Conservation (phyloP, 92 coral and sea anemone genomes). For the Siderastrea radians region DNA sequence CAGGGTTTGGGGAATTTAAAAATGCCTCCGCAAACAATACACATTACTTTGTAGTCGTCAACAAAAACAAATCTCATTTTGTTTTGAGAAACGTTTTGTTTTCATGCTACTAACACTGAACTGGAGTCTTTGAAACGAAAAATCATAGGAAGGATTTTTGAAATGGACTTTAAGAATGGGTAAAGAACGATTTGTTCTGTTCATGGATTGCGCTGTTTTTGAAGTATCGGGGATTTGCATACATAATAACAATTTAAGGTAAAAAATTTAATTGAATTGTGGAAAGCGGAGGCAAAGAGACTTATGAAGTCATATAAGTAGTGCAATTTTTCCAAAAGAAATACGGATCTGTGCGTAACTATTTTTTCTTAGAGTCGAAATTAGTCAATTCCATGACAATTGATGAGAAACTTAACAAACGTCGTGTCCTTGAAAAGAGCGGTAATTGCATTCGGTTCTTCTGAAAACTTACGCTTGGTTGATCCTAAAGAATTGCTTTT, state of each 20-base stretch:
- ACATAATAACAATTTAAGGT: conserved; percentile 2
- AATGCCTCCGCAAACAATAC: no score
- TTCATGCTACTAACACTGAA: no score
- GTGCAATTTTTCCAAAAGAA: no score
- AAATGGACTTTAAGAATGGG: background rate
- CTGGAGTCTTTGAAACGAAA: no score
- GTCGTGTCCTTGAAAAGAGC: conserved; percentile 7
- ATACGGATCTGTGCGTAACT: no score
- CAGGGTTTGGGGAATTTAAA: no score
- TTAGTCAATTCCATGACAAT: background rate
- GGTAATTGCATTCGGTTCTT: conserved; percentile 26
- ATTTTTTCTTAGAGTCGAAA: no score
- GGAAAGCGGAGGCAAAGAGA: background rate
- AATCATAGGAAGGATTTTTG: background rate
- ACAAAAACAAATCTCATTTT: no score
- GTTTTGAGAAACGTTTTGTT: no score
- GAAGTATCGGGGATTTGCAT: conserved; percentile 33
- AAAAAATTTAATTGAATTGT: background rate
- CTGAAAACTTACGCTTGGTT: background rate
- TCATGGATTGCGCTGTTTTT: background rate
- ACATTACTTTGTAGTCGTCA: no score
- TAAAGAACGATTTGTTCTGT: background rate
- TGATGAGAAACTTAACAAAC: background rate
- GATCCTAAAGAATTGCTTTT: conserved; percentile 3
- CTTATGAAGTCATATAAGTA: background rate